Percentiles rank a stretch among this genome's conserved stretches.
phyloP scores from a whole-genome alignment of 2,113 vertebrate genomes.

The Psittacula cyanocephala region DNA sequence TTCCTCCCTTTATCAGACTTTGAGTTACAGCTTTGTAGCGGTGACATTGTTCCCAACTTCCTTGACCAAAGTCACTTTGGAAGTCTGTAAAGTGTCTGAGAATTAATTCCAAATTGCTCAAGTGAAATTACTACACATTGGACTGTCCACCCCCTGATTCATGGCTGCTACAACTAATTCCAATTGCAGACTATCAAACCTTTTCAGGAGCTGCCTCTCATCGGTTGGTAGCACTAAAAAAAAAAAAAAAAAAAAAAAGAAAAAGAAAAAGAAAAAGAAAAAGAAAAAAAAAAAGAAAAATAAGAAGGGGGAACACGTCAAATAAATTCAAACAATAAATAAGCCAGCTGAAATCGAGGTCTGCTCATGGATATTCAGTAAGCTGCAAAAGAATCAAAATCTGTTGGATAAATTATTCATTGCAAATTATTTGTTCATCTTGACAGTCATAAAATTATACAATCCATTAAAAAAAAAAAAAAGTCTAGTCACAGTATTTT shows the following conservation, averaged over 20 bases:
- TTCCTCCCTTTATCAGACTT: background rate
- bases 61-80: background rate
- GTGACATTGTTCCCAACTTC: background rate
- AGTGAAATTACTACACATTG: background rate
- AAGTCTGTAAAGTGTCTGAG: background rate
- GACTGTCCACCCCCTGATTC: conserved; percentile 12
- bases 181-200: background rate
- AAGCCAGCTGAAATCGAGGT: conserved; percentile 46
- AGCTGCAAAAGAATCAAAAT: conserved; percentile 64
- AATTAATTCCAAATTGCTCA: background rate
- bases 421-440: conserved; percentile 66
- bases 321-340: conserved; percentile 69
- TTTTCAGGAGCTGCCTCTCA: conserved; percentile 9
- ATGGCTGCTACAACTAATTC: conserved; percentile 12
- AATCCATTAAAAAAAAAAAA: conserved; percentile 51
- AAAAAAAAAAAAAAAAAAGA: background rate
- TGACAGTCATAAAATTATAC: conserved; percentile 64
- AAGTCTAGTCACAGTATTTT: conserved; percentile 5
- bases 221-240: background rate
- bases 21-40: background rate
- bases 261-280: background rate
- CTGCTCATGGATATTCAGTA: conserved; percentile 68
- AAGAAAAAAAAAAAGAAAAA: background rate
- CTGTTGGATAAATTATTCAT: conserved; percentile 65
- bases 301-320: background rate